phyloP scores from a whole-genome alignment of 1,140 invertebrate species.

The Brachionus calyciflorus region DNA sequence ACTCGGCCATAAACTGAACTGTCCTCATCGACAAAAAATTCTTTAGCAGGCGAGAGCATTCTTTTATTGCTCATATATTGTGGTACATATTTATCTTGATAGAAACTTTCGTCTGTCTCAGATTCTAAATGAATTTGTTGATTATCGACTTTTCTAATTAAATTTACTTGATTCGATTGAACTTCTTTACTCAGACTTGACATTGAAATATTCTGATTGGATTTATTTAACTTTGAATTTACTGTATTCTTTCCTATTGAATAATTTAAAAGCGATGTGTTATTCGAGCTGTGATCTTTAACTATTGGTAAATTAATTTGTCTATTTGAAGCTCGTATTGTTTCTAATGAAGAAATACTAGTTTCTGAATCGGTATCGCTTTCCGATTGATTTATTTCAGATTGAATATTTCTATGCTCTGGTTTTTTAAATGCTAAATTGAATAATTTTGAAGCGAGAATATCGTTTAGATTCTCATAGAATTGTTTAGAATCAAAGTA shows the following conservation, averaged over 20 bases:
- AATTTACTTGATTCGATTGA: background rate
- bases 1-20: conserved; percentile 28
- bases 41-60: background rate
- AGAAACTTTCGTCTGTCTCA: conserved; percentile 18
- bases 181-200: background rate
- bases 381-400: background rate
- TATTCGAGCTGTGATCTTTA: background rate
- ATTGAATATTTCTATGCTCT: background rate
- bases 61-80: conserved; percentile 21
- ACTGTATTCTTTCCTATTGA: background rate
- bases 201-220: background rate
- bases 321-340: no score
- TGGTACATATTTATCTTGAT: conserved; percentile 34
- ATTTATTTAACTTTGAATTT: background rate
- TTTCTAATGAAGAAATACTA: no score
- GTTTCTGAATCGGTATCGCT: background rate
- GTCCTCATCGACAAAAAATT: conserved; percentile 22
- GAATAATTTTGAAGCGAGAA: background rate
- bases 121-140: background rate
- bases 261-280: background rate
- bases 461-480: background rate
- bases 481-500: background rate
- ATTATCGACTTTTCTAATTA: background rate
- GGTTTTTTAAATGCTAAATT: background rate
- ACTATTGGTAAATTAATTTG: no score